Percentiles rank a stretch among this genome's conserved stretches.
Evolutionary conservation across 53 echinoderm and acorn worm genomes (phyloP).

Genomic region (Paracentrotus lividus): DNA sequence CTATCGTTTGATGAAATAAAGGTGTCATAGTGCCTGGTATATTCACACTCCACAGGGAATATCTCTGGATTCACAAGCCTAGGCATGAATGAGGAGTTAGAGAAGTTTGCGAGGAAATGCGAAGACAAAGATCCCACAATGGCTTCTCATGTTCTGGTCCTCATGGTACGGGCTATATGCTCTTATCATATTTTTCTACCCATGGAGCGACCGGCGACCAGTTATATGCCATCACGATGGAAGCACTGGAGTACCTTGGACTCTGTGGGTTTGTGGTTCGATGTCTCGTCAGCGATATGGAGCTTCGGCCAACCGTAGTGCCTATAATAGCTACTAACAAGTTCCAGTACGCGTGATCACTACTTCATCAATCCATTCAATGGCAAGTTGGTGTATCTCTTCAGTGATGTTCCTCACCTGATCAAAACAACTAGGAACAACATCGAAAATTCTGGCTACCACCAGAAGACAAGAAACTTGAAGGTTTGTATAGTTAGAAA

Average conservation of each 20-base stretch:
- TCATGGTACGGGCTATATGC: slow-evolving; percentile 61
- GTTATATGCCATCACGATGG: background rate
- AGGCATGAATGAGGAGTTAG: slow-evolving; percentile 32
- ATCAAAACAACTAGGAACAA: slow-evolving; percentile 18
- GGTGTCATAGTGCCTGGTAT: slow-evolving; percentile 24
- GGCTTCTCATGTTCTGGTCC: slow-evolving; percentile 58
- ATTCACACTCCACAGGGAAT: slow-evolving; percentile 21
- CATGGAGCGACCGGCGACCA: slow-evolving; percentile 60
- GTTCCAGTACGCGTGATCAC: background rate
- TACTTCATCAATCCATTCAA: background rate
- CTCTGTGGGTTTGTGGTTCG: background rate
- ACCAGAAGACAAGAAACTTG: slow-evolving; percentile 17
- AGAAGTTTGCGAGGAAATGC: background rate
- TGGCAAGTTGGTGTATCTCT: background rate
- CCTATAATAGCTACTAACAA: slow-evolving; percentile 8
- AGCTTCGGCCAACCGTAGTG: background rate
- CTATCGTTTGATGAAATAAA: slow-evolving; percentile 66
- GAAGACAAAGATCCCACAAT: background rate
- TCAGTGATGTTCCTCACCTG: slow-evolving; percentile 29
- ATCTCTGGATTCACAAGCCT: slow-evolving; percentile 26
- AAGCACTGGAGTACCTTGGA: background rate
- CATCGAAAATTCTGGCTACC: slow-evolving; percentile 10
- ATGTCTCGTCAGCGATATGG: background rate
- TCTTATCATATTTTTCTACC: slow-evolving; percentile 48
- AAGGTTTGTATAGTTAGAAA: background rate